These are phyloP conservation scores for Gari tellinella DNA, from an alignment of 2,888 invertebrate genomes.

Conservation along the genomic window DNA sequence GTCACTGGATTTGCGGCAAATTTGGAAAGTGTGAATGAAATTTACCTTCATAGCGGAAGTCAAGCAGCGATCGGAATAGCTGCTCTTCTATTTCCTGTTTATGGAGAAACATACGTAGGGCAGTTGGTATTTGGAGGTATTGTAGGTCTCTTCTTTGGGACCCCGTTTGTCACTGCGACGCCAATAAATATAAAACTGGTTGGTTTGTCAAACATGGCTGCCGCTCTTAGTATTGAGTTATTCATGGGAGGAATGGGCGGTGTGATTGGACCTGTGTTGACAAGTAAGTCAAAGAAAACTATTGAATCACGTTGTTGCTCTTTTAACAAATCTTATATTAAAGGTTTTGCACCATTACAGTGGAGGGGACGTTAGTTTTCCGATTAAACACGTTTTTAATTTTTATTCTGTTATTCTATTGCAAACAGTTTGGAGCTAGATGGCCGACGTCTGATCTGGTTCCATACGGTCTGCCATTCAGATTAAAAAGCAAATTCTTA, in stretches of 20 bases:
- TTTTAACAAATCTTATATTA: too few species aligned
- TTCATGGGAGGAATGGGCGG: conserved; percentile 40
- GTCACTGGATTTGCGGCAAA: conserved; percentile 27
- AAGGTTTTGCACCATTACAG: too few species aligned
- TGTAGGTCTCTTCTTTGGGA: conserved; percentile 38
- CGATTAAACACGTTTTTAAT: too few species aligned
- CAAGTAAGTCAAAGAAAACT: too few species aligned
- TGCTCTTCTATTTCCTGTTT: conserved; percentile 28
- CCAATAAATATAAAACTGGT: conserved; percentile 34
- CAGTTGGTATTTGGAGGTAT: conserved; percentile 33
- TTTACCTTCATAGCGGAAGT: conserved; percentile 34
- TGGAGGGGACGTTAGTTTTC: too few species aligned
- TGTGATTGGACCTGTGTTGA: conserved; percentile 36
- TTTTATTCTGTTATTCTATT: too few species aligned
- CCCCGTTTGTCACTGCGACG: conserved; percentile 28
- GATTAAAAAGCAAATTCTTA: too few species aligned
- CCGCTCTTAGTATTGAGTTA: conserved; percentile 38
- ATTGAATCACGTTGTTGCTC: too few species aligned
- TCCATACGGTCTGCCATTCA: too few species aligned
- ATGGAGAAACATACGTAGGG: conserved; percentile 18
- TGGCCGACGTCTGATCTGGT: too few species aligned
- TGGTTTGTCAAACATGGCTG: conserved; percentile 28
- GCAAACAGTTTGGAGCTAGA: too few species aligned
- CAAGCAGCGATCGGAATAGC: conserved; percentile 9
- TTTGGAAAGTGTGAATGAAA: conserved; percentile 20